Base-by-base conservation (phyloP, 2,888 invertebrate species). In the Rotaria socialis region DNA sequence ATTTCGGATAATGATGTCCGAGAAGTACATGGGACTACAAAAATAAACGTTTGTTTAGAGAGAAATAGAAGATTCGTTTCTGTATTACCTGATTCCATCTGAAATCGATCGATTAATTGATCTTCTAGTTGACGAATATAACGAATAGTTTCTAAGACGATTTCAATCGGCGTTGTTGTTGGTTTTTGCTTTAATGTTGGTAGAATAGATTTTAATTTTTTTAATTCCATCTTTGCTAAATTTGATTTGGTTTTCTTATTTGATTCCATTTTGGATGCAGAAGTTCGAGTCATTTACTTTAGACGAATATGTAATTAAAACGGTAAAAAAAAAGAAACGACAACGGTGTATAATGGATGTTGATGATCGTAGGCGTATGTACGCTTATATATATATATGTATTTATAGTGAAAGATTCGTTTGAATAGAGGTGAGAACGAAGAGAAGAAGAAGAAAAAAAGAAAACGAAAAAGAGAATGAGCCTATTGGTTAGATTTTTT, bases 101-200 rank as follows among this genome's bases (percentile, higher is more conserved):
- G 35, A 35, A 80, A 47, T 47, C 80, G 22, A 80, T 80, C 80
- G 14, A 80, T 47, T 80, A 80, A 47, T 80, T 80, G 80, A 47
- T 80, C 80, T 80, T 80, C 80, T 80, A 80, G 47, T 80, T 80
- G 47, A 24, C 80, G 43, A 47, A 80, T 80, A 80, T 80, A 80
- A 24, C 80, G 80, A 47, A 80, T 80, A 47, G 80, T 80, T 80
- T 80, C 80, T 14, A 80, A 8, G 2, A 80, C 80, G 24, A 80
- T 80, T 80, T 80, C 80, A 47, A 80, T 80, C 2, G 80, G 80
- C n/a, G 80, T 47, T 80, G 80, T 47, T 43, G 43, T 47, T n/a
- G 80, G 47, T 80, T 80, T 80, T 47, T 47, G 80, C 47, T 80
- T 80, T 47, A 80, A 80, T 80, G 80, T 80, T 47, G 80, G 80